These are phyloP conservation scores for Drosophila pullipes DNA, from an alignment of 2,888 invertebrate species.

Conservation along the genomic window DNA sequence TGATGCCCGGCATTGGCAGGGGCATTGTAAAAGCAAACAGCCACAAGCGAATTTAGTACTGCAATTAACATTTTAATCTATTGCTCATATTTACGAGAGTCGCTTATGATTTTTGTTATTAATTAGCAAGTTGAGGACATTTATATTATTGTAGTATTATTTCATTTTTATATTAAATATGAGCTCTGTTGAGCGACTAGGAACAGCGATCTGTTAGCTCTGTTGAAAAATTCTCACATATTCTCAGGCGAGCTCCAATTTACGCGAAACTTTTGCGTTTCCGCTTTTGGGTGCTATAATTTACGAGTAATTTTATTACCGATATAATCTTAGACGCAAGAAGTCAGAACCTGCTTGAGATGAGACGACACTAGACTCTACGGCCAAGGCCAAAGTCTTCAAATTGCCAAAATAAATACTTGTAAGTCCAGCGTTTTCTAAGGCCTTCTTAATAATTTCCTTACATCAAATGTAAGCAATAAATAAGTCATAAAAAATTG, in stretches of 20 bases:
- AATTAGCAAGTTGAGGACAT: not conserved
- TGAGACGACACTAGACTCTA: not conserved
- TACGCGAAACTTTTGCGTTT: not conserved
- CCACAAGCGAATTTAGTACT: constrained; percentile 1
- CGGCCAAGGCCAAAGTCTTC: not conserved
- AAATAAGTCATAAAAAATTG: too few species aligned
- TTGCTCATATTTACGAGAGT: constrained; percentile 4
- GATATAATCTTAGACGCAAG: not conserved
- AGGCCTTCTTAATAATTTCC: too few species aligned
- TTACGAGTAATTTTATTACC: not conserved
- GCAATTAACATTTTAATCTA: constrained; percentile 44
- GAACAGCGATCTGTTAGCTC: not conserved
- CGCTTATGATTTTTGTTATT: not conserved
- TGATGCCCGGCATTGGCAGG: constrained; percentile 55
- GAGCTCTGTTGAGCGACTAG: not conserved
- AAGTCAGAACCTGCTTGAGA: not conserved
- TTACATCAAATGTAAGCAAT: not conserved
- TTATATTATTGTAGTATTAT: not conserved
- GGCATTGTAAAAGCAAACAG: constrained; percentile 21
- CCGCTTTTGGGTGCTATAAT: not conserved
- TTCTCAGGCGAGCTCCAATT: not conserved
- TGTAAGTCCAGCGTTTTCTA: not conserved
- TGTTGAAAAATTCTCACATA: not conserved
- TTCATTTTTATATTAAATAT: not conserved
- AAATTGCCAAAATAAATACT: not conserved